Conservation (phyloP, 2,797 vertebrate genomes). For the Crax fasciolata region DNA sequence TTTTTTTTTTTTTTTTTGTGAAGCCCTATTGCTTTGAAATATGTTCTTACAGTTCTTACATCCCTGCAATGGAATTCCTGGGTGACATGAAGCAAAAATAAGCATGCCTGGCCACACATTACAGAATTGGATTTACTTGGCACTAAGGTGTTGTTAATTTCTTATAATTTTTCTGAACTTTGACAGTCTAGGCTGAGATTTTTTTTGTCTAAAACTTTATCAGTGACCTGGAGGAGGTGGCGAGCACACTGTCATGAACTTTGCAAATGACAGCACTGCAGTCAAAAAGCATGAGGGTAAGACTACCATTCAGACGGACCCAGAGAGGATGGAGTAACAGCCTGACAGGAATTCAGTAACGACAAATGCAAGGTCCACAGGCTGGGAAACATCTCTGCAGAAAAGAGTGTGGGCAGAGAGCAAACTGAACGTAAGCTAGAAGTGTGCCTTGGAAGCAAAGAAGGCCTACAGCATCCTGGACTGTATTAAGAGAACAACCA, state of each 20-base stretch:
- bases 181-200: not conserved
- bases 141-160: not conserved
- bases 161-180: not conserved
- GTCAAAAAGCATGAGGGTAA: not conserved
- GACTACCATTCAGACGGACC: not conserved
- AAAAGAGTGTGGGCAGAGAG: not conserved
- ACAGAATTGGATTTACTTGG: not conserved
- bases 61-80: not conserved
- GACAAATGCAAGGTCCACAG: not conserved
- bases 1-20: not conserved
- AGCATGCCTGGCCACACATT: not conserved
- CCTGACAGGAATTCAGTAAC: not conserved
- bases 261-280: not conserved
- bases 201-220: not conserved
- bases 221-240: not conserved
- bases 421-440: not conserved
- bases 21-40: not conserved
- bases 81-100: not conserved
- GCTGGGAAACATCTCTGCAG: not conserved
- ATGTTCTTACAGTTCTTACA: not conserved
- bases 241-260: not conserved
- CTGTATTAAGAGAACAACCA: not conserved
- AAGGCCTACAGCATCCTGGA: fast-evolving
- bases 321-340: not conserved
- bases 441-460: not conserved